Evolutionary conservation across 2,888 invertebrate species (phyloP), one percentile per base, ranked within the genome.

Genomic region (Micoletzkya japonica): DNA sequence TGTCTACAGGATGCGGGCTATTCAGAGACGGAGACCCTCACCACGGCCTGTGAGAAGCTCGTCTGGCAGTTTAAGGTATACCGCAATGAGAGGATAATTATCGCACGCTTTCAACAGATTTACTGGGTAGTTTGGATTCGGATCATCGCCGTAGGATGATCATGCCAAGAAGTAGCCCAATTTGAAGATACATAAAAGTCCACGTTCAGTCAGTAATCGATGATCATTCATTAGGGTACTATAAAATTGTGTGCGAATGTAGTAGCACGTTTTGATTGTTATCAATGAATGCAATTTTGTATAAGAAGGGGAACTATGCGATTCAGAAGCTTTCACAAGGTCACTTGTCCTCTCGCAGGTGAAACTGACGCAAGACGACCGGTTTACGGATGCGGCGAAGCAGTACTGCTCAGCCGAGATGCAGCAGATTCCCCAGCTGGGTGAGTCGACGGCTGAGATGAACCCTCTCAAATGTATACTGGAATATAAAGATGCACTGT

Each of bases 1-100:
- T 84, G 84, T 73, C 78, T 92, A 64, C 90, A 91, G 82, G 90
- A 89, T 77, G 90, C 89, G 79, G 90, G 89, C 87, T 88, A 74
- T 36, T 76, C 76, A 2, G 82, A 84, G 66, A 75, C 76, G 0
- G 76, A 72, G 3, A 76, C 79, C 6, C 73, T 85, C 26, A 73
- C 78, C 24, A 59, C 72, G 20, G 73, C 72, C 7, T 85, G 85
- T 67, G 78, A 82, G 66, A 73, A 76, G 52, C 76, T 82, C 50
- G 81, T 85, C 32, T 85, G 85, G 85, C 80, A 85, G 61, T 84
- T 82, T 69, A 86, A 86, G 76, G 80, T 83, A 20, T n/a, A n/a
- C n/a, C n/a, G n/a, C n/a, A n/a, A n/a, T n/a, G n/a, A n/a, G n/a
- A n/a, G n/a, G n/a, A n/a, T n/a, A n/a, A n/a, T n/a, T n/a, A n/a